These are phyloP conservation scores for Hydropsyche tenuis DNA, from an alignment of 1,140 invertebrate genomes.

Conservation along the genomic window DNA sequence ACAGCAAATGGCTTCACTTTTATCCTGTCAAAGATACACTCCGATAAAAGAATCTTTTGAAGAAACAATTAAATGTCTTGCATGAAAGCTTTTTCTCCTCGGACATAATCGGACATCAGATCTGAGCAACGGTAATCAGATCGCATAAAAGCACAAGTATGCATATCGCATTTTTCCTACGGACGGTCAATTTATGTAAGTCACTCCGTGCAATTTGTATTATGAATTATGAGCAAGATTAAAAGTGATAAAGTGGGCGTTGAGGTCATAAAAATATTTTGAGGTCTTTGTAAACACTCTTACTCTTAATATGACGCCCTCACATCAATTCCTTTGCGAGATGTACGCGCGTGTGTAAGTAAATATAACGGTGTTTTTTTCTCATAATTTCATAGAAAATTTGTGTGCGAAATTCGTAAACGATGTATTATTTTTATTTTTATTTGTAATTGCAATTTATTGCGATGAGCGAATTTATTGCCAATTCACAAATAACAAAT, in stretches of 20 bases:
- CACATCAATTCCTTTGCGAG: background rate
- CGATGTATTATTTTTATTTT: no score
- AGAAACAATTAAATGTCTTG: no score
- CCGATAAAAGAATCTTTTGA: background rate
- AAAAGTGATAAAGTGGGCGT: background rate
- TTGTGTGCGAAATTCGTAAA: no score
- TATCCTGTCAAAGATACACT: conserved; percentile 3
- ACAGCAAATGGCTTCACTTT: conserved; percentile 3
- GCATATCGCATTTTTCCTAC: background rate
- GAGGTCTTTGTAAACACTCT: conserved; percentile 18
- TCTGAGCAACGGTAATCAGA: background rate
- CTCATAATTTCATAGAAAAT: no score
- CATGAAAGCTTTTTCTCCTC: background rate
- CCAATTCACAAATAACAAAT: no score
- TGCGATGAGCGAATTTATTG: no score
- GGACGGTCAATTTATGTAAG: no score
- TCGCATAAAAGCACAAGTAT: background rate
- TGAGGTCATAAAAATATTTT: conserved; percentile 23
- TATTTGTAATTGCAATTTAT: no score
- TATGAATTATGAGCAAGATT: background rate
- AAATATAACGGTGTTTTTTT: no score
- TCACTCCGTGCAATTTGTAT: background rate
- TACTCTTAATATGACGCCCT: conserved; percentile 18
- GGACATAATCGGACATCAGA: background rate
- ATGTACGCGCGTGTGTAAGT: no score